Conservation (phyloP, 2,113 vertebrate species). For the Mastomys natalensis region DNA sequence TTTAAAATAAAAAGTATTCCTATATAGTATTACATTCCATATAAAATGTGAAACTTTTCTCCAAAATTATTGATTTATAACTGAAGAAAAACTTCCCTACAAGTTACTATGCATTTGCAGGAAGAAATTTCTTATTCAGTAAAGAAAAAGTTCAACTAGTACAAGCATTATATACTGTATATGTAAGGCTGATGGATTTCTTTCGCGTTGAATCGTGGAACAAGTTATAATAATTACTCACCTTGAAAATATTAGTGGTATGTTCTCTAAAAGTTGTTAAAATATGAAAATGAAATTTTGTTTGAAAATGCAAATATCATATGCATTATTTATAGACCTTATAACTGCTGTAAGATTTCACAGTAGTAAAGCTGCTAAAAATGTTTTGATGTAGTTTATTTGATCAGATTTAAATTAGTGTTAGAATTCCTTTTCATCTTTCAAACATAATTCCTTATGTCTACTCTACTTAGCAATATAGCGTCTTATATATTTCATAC, state of each 20-base stretch:
- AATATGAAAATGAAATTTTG: conserved; percentile 38
- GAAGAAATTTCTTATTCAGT: not conserved
- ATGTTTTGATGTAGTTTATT: conserved; percentile 31
- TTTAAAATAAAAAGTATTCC: not conserved
- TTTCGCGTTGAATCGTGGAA: not conserved
- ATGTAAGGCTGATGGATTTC: not conserved
- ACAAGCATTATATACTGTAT: not conserved
- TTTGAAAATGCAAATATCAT: not conserved
- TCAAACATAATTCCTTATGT: conserved; percentile 8
- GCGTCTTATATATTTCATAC: not conserved
- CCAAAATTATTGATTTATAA: not conserved
- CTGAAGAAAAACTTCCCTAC: not conserved
- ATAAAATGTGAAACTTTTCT: not conserved
- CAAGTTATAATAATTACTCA: not conserved
- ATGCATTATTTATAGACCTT: not conserved
- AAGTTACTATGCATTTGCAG: not conserved
- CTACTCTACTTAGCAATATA: not conserved
- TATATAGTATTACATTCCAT: not conserved
- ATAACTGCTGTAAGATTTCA: not conserved
- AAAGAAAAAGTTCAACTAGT: conserved; percentile 3
- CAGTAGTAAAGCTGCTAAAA: not conserved
- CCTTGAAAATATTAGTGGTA: not conserved
- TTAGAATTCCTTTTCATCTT: not conserved
- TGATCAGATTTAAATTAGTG: conserved; percentile 44
- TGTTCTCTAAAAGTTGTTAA: conserved; percentile 26